Percentiles rank a stretch among this genome's conserved stretches.
Conservation (phyloP, 2,113 vertebrate genomes). For the Gadus macrocephalus region DNA sequence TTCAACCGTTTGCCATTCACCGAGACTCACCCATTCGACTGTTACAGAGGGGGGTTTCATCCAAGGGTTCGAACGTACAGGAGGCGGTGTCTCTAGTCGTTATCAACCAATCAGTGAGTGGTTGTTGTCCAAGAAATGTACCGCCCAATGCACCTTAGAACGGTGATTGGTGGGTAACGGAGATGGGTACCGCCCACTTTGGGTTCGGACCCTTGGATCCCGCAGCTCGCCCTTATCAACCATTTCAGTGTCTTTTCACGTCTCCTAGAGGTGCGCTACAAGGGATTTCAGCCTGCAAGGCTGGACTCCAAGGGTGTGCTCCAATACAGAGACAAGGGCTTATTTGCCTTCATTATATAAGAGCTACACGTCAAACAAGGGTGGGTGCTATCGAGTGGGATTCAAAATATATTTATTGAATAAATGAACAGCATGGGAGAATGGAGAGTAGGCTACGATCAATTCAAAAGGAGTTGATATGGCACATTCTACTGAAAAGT, state of each 20-base stretch:
- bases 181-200: too few species aligned
- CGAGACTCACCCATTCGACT: slow-evolving; percentile 61
- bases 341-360: slow-evolving; percentile 23
- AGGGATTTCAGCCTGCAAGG: slow-evolving; percentile 35
- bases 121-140: too few species aligned
- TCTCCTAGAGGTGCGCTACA: slow-evolving; percentile 48
- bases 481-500: slow-evolving; percentile 53
- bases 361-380: slow-evolving; percentile 7
- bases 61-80: too few species aligned
- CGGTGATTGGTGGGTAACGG: background rate
- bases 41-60: slow-evolving; percentile 15
- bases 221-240: slow-evolving; percentile 48
- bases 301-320: slow-evolving; percentile 27
- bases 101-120: too few species aligned
- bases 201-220: too few species aligned
- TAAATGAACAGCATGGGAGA: slow-evolving; percentile 2
- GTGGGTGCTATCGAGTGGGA: background rate
- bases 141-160: too few species aligned
- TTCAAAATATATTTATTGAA: slow-evolving; percentile 43
- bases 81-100: too few species aligned
- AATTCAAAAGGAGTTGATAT: slow-evolving; percentile 41
- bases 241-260: slow-evolving; percentile 47
- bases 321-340: slow-evolving; percentile 8
- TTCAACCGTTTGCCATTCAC: slow-evolving; percentile 67
- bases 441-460: background rate